Conservation (phyloP, 2,888 invertebrate genomes). For the Caenorhabditis drosophilae region DNA sequence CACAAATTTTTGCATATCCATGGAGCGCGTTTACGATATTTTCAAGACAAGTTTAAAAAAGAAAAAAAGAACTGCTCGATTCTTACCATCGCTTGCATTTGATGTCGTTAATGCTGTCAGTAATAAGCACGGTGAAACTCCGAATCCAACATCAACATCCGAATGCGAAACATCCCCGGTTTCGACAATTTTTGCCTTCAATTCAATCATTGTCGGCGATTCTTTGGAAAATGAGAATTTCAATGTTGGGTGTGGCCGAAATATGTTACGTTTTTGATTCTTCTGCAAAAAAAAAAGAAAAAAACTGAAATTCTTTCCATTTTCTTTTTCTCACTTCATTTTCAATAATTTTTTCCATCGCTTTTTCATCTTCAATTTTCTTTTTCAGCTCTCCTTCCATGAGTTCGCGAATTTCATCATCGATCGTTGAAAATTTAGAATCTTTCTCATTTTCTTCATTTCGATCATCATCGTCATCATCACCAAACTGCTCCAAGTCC, state of each 20-base stretch:
- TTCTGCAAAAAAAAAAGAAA: no score
- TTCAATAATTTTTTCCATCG: slow-evolving; percentile 5
- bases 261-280: slow-evolving; percentile 12
- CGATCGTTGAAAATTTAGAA: slow-evolving; percentile 19
- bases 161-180: slow-evolving; percentile 10
- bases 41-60: no score
- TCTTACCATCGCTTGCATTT: slow-evolving; percentile 55
- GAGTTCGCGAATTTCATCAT: slow-evolving; percentile 38
- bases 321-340: not conserved
- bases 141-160: slow-evolving; percentile 38
- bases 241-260: slow-evolving; percentile 5
- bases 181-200: slow-evolving; percentile 5
- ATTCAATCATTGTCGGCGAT: slow-evolving; percentile 18
- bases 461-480: slow-evolving; percentile 46
- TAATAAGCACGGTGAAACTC: slow-evolving; percentile 64
- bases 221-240: slow-evolving; percentile 38
- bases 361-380: slow-evolving; percentile 13
- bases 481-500: slow-evolving; percentile 50
- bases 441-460: slow-evolving; percentile 8
- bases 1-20: no score
- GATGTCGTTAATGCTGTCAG: slow-evolving; percentile 54
- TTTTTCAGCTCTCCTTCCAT: slow-evolving; percentile 38
- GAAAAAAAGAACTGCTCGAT: no score
- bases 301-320: no score
- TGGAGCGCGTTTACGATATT: no score